Conservation (phyloP, 2,113 vertebrate species). For the Fulmarus glacialis region DNA sequence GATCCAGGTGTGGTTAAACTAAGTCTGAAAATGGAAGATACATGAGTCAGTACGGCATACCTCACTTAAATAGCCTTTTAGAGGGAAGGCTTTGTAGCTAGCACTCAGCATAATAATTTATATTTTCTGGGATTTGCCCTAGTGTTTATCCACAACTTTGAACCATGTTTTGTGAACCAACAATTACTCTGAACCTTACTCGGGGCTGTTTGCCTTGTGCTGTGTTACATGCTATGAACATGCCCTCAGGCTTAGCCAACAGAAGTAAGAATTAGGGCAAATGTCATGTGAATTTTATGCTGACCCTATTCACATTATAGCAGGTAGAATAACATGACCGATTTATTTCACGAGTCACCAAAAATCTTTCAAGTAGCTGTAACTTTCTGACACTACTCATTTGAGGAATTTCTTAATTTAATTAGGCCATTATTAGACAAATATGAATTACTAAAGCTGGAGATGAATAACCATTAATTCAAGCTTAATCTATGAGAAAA, state of each 20-base stretch:
- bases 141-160: neutral
- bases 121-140: neutral
- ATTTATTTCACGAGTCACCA: neutral
- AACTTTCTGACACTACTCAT: neutral
- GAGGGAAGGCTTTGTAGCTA: neutral
- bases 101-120: rapidly evolving
- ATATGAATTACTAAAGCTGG: neutral
- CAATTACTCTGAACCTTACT: neutral
- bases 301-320: neutral
- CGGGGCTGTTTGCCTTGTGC: neutral
- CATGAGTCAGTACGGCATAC: neutral
- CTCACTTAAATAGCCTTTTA: neutral
- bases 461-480: neutral
- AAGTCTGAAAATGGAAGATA: neutral
- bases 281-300: neutral
- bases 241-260: neutral
- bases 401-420: conserved; percentile 6
- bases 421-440: neutral
- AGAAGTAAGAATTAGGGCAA: neutral
- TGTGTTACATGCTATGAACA: neutral
- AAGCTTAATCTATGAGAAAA: neutral
- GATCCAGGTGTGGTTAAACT: neutral
- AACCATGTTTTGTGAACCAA: neutral
- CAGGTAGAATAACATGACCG: neutral
- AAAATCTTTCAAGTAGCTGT: neutral